Percentiles rank a stretch among this genome's conserved stretches.
These are phyloP conservation scores for Callorhinus ursinus DNA, from an alignment of 2,113 vertebrate species.

Conservation along the genomic window DNA sequence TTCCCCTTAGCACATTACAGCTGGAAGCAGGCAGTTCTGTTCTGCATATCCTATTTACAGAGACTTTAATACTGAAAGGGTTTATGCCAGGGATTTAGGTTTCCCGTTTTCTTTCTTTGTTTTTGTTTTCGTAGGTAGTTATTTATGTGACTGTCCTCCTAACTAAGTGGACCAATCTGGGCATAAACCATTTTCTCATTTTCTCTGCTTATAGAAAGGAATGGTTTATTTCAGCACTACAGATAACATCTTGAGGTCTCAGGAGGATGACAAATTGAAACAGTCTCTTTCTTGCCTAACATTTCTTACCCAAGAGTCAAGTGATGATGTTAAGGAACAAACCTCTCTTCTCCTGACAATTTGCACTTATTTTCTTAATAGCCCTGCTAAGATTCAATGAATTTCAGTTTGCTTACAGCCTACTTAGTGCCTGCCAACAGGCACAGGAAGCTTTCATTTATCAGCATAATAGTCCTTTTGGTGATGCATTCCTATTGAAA, in stretches of 20 bases:
- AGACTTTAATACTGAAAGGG: background rate
- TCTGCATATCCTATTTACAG: background rate
- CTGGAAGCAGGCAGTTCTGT: background rate
- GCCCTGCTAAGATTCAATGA: constrained; percentile 55
- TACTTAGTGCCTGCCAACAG: constrained; percentile 62
- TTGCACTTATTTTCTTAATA: constrained; percentile 71
- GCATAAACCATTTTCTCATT: constrained; percentile 80
- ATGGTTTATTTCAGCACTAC: constrained; percentile 68
- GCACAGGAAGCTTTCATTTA: constrained; percentile 51
- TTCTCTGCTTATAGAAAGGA: constrained; percentile 72
- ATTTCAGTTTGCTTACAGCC: constrained; percentile 59
- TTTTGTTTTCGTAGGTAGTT: constrained; percentile 76
- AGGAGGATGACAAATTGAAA: constrained; percentile 74
- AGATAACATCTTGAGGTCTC: constrained; percentile 67
- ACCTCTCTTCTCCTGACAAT: constrained; percentile 72
- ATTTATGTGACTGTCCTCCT: constrained; percentile 76
- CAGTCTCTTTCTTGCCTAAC: constrained; percentile 66
- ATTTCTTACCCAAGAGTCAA: constrained; percentile 72
- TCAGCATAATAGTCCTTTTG: constrained; percentile 19
- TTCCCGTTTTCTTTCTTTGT: constrained; percentile 56
- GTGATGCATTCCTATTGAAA: constrained; percentile 26
- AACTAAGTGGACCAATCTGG: constrained; percentile 73
- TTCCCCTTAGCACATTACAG: background rate
- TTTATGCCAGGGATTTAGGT: constrained; percentile 16
- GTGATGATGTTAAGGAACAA: constrained; percentile 53